Evolutionary conservation across 2,113 vertebrate genomes (phyloP).

Genomic region (Cyanoderma ruficeps): DNA sequence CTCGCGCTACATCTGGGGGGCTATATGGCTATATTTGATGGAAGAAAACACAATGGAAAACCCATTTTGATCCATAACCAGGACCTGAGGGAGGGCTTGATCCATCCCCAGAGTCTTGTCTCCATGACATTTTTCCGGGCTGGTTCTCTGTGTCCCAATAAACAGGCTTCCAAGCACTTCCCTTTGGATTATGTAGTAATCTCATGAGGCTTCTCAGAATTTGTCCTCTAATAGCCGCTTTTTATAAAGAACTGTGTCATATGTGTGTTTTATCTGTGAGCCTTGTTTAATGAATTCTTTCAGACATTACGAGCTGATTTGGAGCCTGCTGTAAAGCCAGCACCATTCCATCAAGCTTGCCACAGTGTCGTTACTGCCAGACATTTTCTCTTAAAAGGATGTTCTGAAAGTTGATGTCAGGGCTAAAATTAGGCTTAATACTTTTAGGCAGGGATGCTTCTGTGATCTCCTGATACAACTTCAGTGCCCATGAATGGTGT

Average conservation of each 20-base stretch:
- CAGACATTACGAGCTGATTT: background rate
- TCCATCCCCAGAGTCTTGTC: constrained; percentile 1
- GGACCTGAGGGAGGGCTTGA: background rate
- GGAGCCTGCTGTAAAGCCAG: background rate
- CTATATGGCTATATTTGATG: background rate
- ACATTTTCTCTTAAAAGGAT: constrained; percentile 9
- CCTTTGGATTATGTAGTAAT: background rate
- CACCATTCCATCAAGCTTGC: background rate
- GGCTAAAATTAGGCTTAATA: background rate
- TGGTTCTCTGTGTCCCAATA: background rate
- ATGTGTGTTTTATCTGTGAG: background rate
- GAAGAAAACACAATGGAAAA: background rate
- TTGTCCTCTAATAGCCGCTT: background rate
- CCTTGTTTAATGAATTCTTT: background rate
- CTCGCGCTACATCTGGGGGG: background rate
- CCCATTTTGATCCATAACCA: background rate
- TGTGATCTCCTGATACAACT: background rate
- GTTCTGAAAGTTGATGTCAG: background rate
- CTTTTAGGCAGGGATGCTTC: background rate
- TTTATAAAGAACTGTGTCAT: background rate
- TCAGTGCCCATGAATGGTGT: background rate
- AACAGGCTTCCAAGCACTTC: background rate
- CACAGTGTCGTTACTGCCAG: background rate
- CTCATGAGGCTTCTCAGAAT: background rate
- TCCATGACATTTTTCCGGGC: constrained; percentile 18